phyloP scores from a whole-genome alignment of 2,888 invertebrate genomes.

The Cantharis flavilabris region DNA sequence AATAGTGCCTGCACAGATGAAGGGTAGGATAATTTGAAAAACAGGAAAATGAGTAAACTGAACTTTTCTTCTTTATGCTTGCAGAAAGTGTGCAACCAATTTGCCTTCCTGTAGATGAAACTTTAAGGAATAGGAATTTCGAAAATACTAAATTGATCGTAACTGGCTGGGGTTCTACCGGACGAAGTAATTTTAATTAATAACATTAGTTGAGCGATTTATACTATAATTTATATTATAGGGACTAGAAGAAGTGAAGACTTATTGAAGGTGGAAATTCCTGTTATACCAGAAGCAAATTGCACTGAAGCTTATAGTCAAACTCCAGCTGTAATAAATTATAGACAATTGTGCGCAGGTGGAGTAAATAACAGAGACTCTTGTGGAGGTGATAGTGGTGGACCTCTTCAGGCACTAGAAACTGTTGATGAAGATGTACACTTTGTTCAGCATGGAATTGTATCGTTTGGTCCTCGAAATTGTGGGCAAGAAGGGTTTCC shows the following conservation, averaged over 20 bases:
- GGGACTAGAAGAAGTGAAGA: slow-evolving; percentile 39
- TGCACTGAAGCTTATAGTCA: slow-evolving; percentile 63
- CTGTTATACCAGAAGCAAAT: slow-evolving; percentile 49
- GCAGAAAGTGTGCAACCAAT: slow-evolving; percentile 55
- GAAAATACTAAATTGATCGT: slow-evolving; percentile 62
- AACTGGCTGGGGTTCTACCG: slow-evolving; percentile 77
- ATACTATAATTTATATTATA: slow-evolving; percentile 35
- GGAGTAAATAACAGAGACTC: too few relatives aligned
- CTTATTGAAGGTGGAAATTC: slow-evolving; percentile 56
- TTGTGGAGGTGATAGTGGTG: too few relatives aligned
- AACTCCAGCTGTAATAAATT: slow-evolving; percentile 35
- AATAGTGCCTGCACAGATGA: slow-evolving; percentile 46
- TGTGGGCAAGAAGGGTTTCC: slow-evolving; percentile 61
- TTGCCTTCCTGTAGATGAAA: slow-evolving; percentile 55
- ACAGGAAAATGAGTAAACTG: neutral
- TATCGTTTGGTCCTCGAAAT: slow-evolving; percentile 55
- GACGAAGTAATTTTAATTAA: slow-evolving; percentile 56
- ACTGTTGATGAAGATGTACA: too few relatives aligned
- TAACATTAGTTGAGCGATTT: too few relatives aligned
- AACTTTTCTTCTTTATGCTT: slow-evolving; percentile 30
- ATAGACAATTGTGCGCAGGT: slow-evolving; percentile 68
- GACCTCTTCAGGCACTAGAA: too few relatives aligned
- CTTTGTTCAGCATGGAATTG: slow-evolving; percentile 59
- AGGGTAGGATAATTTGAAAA: slow-evolving; percentile 5
- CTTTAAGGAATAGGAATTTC: slow-evolving; percentile 48